Evolutionary conservation across 2,113 vertebrate genomes (phyloP).

Genomic region (Apeltes quadracus): DNA sequence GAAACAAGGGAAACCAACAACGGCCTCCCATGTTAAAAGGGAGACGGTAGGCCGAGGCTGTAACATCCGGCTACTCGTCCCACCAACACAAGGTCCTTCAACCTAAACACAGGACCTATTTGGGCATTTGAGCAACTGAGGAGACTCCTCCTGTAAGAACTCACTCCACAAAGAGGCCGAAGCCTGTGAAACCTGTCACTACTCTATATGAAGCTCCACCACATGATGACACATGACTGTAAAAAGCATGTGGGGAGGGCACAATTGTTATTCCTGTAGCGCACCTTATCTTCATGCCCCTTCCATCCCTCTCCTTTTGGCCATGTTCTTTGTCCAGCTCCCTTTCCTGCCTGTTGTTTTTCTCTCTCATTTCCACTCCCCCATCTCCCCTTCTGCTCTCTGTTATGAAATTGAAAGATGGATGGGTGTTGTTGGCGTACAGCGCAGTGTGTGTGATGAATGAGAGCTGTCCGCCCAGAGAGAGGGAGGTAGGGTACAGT

Average conservation of each 20-base stretch:
- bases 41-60: not conserved
- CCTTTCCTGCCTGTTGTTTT: not conserved
- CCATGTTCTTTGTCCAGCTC: not conserved
- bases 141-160: not conserved
- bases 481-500: slow-evolving; percentile 54
- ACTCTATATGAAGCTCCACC: slow-evolving; percentile 2
- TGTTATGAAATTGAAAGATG: slow-evolving; percentile 76
- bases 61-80: not conserved
- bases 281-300: not conserved
- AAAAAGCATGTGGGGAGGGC: not conserved
- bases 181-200: slow-evolving; percentile 3
- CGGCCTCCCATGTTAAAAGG: not conserved
- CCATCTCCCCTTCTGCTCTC: slow-evolving; percentile 62
- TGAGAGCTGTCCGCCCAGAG: slow-evolving; percentile 68
- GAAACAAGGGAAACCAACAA: not conserved
- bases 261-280: not conserved
- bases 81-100: not conserved
- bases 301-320: not conserved
- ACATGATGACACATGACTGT: slow-evolving; percentile 16
- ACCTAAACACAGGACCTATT: not conserved
- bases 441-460: slow-evolving; percentile 65
- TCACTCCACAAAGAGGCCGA: not conserved
- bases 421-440: slow-evolving; percentile 61
- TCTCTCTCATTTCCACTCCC: slow-evolving; percentile 43
- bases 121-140: not conserved